Percentiles rank a stretch among this genome's conserved stretches.
Evolutionary conservation across 2,113 vertebrate genomes (phyloP).

Genomic region (Melanotaenia duboulayi): DNA sequence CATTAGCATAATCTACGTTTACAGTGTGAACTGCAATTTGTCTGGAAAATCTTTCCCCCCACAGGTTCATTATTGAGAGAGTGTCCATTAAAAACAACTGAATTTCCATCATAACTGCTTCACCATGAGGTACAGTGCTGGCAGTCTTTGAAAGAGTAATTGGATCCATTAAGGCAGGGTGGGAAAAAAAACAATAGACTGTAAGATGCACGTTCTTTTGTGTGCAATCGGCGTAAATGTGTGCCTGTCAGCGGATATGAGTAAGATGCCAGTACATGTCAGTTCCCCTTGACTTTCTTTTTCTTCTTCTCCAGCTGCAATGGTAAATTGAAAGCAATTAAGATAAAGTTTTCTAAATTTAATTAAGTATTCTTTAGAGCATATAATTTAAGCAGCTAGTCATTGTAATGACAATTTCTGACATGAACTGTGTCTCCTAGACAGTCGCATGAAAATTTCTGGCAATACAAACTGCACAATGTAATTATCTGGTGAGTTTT

Average conservation of each 20-base stretch:
- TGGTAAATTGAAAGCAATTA: conserved; percentile 58
- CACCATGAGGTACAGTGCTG: conserved; percentile 59
- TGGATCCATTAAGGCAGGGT: conserved; percentile 75
- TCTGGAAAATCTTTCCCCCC: conserved; percentile 70
- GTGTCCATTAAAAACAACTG: conserved; percentile 78
- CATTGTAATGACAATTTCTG: conserved; percentile 22
- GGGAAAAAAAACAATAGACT: conserved; percentile 42
- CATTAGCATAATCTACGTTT: conserved; percentile 78
- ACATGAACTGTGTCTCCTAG: conserved; percentile 13
- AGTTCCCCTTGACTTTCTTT: conserved; percentile 13
- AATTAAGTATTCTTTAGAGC: conserved; percentile 50
- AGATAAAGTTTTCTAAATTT: conserved; percentile 49
- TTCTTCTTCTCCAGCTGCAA: conserved; percentile 20
- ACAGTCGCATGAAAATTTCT: not conserved
- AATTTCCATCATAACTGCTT: conserved; percentile 81
- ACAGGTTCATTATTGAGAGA: conserved; percentile 77
- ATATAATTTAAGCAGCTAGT: conserved; percentile 25
- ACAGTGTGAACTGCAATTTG: conserved; percentile 76
- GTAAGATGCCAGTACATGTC: conserved; percentile 34
- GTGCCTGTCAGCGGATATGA: conserved; percentile 20
- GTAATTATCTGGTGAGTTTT: not conserved
- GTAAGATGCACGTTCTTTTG: conserved; percentile 51
- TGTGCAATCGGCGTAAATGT: conserved; percentile 27
- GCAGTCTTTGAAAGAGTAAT: conserved; percentile 78
- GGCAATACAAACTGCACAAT: not conserved